Percentiles rank a stretch among this genome's conserved stretches.
Conservation (phyloP, 1,140 invertebrate genomes). For the Anadara kagoshimensis region DNA sequence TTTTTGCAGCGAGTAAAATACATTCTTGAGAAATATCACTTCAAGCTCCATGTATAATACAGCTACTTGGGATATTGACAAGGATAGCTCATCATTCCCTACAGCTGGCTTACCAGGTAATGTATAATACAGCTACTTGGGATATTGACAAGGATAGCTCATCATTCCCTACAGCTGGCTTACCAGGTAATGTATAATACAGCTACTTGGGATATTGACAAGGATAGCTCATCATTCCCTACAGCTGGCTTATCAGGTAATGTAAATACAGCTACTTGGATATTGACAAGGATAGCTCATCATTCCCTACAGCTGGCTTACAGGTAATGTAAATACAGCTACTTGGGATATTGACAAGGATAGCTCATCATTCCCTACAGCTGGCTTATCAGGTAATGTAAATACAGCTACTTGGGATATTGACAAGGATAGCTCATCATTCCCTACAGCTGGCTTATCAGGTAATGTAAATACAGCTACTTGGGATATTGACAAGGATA, state of each 20-base stretch:
- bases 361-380: constrained; percentile 71
- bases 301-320: constrained; percentile 72
- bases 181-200: constrained; percentile 67
- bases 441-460: constrained; percentile 69
- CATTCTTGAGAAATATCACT: constrained; percentile 64
- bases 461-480: constrained; percentile 62
- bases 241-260: constrained; percentile 65
- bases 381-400: constrained; percentile 68
- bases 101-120: constrained; percentile 68
- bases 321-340: constrained; percentile 64
- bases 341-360: constrained; percentile 71
- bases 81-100: constrained; percentile 72
- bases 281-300: constrained; percentile 70
- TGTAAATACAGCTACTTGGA: constrained; percentile 69
- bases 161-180: constrained; percentile 71
- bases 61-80: constrained; percentile 72
- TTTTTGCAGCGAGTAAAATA: constrained; percentile 82
- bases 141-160: constrained; percentile 70
- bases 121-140: too few species aligned
- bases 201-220: constrained; percentile 72
- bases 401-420: constrained; percentile 69
- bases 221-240: constrained; percentile 72
- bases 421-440: constrained; percentile 72
- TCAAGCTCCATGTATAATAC: constrained; percentile 63
- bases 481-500: constrained; percentile 72